A percentile compares a stretch with the other conserved stretches of the same genome.
These are phyloP conservation scores for Mastigias papua DNA, from an alignment of 30 jellyfish, hydroid and myxozoan genomes.

Conservation along the genomic window DNA sequence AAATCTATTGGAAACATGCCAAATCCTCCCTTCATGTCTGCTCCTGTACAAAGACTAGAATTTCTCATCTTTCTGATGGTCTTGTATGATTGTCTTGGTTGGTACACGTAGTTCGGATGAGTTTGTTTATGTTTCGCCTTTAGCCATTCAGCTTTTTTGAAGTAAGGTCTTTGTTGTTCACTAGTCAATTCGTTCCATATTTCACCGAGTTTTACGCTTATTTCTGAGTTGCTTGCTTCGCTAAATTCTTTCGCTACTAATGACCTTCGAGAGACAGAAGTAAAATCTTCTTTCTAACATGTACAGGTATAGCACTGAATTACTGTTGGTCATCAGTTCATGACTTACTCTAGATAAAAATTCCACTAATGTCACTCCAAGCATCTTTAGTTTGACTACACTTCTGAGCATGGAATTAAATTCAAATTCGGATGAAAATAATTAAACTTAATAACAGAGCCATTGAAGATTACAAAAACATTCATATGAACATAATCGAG, in stretches of 20 bases:
- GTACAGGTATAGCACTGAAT: too few relatives aligned
- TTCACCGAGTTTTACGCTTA: slow-evolving; percentile 85
- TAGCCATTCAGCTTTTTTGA: slow-evolving; percentile 70
- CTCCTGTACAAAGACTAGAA: slow-evolving; percentile 1
- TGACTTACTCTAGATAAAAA: too few relatives aligned
- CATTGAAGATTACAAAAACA: too few relatives aligned
- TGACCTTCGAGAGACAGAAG: too few relatives aligned
- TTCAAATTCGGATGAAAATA: too few relatives aligned
- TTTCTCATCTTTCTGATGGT: slow-evolving; percentile 7
- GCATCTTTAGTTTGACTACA: too few relatives aligned
- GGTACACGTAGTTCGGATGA: slow-evolving; percentile 76
- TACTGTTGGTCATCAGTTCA: too few relatives aligned
- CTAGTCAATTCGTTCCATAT: slow-evolving; percentile 79
- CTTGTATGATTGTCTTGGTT: slow-evolving; percentile 57
- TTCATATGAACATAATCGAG: too few relatives aligned
- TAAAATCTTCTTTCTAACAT: too few relatives aligned
- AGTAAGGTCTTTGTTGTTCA: slow-evolving; percentile 78
- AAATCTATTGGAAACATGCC: slow-evolving; percentile 37
- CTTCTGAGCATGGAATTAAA: too few relatives aligned
- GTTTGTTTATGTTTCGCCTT: slow-evolving; percentile 65
- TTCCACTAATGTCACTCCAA: too few relatives aligned
- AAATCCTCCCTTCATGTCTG: background rate
- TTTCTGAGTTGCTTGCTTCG: slow-evolving; percentile 84
- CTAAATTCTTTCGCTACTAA: slow-evolving; percentile 81
- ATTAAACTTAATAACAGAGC: too few relatives aligned